These are phyloP conservation scores for Synaphobranchus kaupii DNA, from an alignment of 2,797 vertebrate species.

Conservation along the genomic window DNA sequence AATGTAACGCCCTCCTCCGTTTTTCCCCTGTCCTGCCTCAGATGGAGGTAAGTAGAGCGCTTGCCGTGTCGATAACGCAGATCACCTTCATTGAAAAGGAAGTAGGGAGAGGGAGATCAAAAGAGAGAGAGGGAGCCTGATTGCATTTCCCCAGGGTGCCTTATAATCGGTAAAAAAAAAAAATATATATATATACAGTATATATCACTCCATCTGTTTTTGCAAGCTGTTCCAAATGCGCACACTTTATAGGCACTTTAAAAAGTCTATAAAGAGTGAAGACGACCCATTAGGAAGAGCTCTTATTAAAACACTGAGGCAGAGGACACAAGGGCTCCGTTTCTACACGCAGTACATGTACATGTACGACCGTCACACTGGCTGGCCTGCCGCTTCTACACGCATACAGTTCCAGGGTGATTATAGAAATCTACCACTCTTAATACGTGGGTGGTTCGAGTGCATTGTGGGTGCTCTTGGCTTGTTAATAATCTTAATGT, in stretches of 20 bases:
- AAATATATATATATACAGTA: too few species aligned
- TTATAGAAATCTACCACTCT: not conserved
- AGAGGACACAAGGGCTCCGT: not conserved
- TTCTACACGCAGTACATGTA: not conserved
- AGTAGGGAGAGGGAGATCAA: slow-evolving; percentile 32
- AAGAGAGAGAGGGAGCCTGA: not conserved
- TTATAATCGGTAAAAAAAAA: slow-evolving; percentile 66
- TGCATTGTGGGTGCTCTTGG: slow-evolving; percentile 6
- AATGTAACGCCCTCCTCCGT: slow-evolving; percentile 55
- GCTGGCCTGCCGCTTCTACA: not conserved
- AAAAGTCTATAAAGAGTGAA: slow-evolving; percentile 58
- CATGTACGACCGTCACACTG: too few species aligned
- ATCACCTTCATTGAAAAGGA: slow-evolving; percentile 63
- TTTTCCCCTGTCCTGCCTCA: slow-evolving; percentile 70
- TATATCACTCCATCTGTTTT: slow-evolving; percentile 66
- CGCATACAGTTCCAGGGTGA: not conserved
- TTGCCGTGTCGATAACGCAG: slow-evolving; percentile 59
- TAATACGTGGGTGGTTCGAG: not conserved
- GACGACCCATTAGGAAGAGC: slow-evolving; percentile 57
- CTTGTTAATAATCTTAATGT: not conserved
- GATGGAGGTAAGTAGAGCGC: slow-evolving; percentile 79
- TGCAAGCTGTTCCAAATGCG: slow-evolving; percentile 65
- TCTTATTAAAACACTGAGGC: not conserved
- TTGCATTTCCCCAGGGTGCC: slow-evolving; percentile 64
- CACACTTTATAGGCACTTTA: slow-evolving; percentile 62